phyloP scores from a whole-genome alignment of 2,797 vertebrate species.

The Pantherophis alleghaniensis region DNA sequence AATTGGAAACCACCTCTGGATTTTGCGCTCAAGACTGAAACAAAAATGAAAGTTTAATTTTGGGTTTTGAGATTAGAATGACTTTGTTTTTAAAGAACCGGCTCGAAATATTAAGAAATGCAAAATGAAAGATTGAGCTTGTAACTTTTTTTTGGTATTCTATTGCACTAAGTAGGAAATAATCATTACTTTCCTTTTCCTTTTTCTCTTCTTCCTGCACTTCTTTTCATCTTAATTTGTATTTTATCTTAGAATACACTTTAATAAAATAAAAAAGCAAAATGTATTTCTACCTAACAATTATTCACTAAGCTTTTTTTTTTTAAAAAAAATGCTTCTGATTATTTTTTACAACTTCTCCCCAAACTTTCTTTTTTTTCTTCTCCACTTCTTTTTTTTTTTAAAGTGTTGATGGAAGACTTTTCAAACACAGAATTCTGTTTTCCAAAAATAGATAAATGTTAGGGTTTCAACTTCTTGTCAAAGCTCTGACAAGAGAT shows the following conservation, averaged over 20 bases:
- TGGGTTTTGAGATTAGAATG: background rate
- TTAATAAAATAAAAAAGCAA: background rate
- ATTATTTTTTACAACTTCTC: background rate
- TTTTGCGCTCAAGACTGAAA: background rate
- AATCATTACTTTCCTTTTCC: background rate
- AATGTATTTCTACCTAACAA: background rate
- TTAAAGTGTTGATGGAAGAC: background rate
- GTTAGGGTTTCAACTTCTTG: background rate
- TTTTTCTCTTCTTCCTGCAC: background rate
- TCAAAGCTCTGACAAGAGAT: background rate
- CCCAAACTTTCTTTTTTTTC: background rate
- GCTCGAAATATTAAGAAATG: background rate
- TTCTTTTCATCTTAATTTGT: background rate
- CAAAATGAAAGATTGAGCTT: background rate
- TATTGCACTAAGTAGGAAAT: background rate
- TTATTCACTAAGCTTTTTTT: background rate
- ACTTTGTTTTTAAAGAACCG: background rate
- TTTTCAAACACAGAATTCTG: background rate
- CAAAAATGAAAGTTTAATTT: background rate
- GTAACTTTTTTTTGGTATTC: background rate
- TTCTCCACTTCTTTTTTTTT: background rate
- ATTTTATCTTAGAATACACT: background rate
- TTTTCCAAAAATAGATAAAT: background rate
- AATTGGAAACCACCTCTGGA: background rate
- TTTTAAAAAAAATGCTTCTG: background rate